A percentile compares a stretch with the other conserved stretches of the same genome.
These are phyloP conservation scores for Hydractinia symbiolongicarpus DNA, from an alignment of 30 jellyfish, hydroid and myxozoan species.

Conservation along the genomic window DNA sequence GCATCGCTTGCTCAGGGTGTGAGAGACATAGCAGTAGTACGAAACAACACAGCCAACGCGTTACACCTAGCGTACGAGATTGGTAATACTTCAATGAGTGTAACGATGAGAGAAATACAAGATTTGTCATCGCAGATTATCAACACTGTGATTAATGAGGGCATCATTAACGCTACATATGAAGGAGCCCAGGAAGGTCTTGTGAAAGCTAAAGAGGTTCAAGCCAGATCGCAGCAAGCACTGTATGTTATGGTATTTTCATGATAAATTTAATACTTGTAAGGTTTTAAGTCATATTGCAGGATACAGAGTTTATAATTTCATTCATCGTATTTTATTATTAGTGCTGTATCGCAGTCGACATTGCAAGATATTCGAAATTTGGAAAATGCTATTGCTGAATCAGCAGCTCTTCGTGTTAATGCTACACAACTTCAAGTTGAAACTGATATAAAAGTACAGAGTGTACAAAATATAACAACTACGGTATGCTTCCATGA, in stretches of 20 bases:
- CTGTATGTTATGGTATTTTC: slow-evolving; percentile 39
- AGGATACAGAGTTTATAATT: background rate
- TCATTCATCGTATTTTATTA: background rate
- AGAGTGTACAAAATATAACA: slow-evolving; percentile 47
- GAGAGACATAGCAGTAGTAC: slow-evolving; percentile 40
- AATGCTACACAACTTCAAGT: slow-evolving; percentile 32
- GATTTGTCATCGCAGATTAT: slow-evolving; percentile 59
- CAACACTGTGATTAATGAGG: slow-evolving; percentile 60
- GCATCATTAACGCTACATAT: slow-evolving; percentile 66
- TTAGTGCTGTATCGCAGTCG: slow-evolving; percentile 70
- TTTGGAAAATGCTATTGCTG: slow-evolving; percentile 38
- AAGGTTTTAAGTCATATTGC: background rate
- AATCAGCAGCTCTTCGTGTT: slow-evolving; percentile 49
- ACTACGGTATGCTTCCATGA: slow-evolving; percentile 26
- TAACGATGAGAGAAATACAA: slow-evolving; percentile 50
- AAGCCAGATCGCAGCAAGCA: slow-evolving; percentile 68
- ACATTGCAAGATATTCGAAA: slow-evolving; percentile 51
- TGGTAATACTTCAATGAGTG: slow-evolving; percentile 47
- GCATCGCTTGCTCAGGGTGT: slow-evolving; percentile 42
- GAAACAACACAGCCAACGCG: slow-evolving; percentile 49
- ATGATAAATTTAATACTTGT: too few species aligned
- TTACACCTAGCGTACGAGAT: slow-evolving; percentile 38
- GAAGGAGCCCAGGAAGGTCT: slow-evolving; percentile 83
- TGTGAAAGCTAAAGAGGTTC: slow-evolving; percentile 78
- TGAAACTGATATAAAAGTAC: slow-evolving; percentile 34